Conservation (phyloP, 2,113 vertebrate genomes). For the Acrocephalus kingi region DNA sequence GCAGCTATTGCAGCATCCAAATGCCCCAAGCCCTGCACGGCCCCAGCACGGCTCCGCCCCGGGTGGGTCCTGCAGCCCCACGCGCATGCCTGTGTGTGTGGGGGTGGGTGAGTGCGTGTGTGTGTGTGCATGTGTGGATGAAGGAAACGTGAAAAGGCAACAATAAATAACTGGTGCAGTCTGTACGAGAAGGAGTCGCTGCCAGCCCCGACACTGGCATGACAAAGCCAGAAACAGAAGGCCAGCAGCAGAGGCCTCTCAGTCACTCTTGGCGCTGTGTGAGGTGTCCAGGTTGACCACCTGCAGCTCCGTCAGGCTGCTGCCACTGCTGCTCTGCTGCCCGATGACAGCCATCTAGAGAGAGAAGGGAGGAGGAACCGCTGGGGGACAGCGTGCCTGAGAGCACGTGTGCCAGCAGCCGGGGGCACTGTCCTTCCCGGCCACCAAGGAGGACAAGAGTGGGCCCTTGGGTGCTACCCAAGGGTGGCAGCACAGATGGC, state of each 20-base stretch:
- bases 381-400: not conserved
- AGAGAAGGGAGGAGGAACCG: conserved; percentile 28
- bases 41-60: conserved; percentile 59
- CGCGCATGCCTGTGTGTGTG: not conserved
- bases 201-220: not conserved
- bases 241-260: conserved; percentile 71
- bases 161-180: conserved; percentile 95
- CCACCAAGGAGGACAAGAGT: too few species aligned
- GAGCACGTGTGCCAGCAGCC: not conserved
- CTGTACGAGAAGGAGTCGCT: conserved; percentile 63
- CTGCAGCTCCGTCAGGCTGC: conserved; percentile 96
- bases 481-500: not conserved
- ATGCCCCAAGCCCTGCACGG: conserved; percentile 47
- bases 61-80: conserved; percentile 47
- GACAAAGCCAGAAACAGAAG: conserved; percentile 12
- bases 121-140: conserved; percentile 56
- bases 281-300: conserved; percentile 91
- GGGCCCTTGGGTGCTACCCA: too few species aligned
- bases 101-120: not conserved
- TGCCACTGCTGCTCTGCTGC: conserved; percentile 93
- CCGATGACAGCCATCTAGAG: conserved; percentile 96
- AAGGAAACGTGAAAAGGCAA: conserved; percentile 90
- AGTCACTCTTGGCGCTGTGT: conserved; percentile 90
- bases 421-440: too few species aligned
- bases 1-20: conserved; percentile 56